Base-by-base conservation (phyloP, 2,888 invertebrate species). In the Leucophora obtusa region DNA sequence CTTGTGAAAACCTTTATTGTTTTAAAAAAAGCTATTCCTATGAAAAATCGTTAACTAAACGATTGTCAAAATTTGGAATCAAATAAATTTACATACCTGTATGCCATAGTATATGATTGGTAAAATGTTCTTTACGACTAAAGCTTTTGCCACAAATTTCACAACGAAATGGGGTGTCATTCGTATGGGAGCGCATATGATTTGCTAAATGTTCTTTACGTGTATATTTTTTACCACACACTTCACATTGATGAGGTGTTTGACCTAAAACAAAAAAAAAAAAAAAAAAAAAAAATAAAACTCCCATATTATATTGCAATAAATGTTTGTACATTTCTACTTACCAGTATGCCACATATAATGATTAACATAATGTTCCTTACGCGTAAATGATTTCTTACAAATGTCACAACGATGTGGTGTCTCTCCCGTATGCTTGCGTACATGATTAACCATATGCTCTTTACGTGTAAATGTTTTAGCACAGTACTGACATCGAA, bases 91-190 rank as follows among this genome's bases (percentile, higher is more conserved):
- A 69, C 80, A 33, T 95, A 93, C 93, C 94, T 87, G 96, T 95
- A 90, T 96, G 96, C 96, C 96, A 96, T 93, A 96, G 92, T 90
- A 96, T 95, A 92, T 96, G 96, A 92, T 96, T 96, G 93, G 95
- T 95, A 92, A 95, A 96, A 91, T 96, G 96, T 91, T 96, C 96
- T 92, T 96, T 96, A 89, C 96, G 93, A 80, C 96, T 96, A 91
- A 96, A 96, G 84, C 95, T 94, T 91, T 96, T 96, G 90, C 96
- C 95, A 91, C 96, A 96, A 88, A 95, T 94, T 90, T 96, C 95
- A 91, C 96, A 96, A 87, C 95, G 93, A 91, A 95, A 95, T 79
- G 96, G 96, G 78, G 96, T 96, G 91, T 96, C 96, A 89, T 96
- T 96, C 83, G 96, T 96, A 90, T 96, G 96, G 82, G 95, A 95